Percentiles rank a stretch among this genome's conserved stretches.
phyloP scores from a whole-genome alignment of 2,113 vertebrate species.

The Capreolus pygargus region DNA sequence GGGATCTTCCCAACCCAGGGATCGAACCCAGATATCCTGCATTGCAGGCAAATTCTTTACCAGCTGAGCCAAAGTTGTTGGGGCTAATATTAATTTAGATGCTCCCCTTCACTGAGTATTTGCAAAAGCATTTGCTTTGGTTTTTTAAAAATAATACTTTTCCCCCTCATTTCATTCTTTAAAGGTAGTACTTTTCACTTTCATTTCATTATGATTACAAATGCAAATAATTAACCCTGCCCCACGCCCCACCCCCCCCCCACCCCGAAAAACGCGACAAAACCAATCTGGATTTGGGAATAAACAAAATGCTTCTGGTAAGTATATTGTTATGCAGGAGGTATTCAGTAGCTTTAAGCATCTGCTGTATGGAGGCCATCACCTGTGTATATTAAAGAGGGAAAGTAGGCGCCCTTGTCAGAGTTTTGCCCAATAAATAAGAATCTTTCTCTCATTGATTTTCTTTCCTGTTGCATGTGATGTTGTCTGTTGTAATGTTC shows the following conservation, averaged over 20 bases:
- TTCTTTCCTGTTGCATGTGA: not conserved
- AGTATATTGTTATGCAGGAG: not conserved
- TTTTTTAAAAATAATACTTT: conserved; percentile 27
- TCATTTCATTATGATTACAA: not conserved
- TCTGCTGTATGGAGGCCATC: not conserved
- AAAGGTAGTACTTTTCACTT: not conserved
- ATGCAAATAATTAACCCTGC: not conserved
- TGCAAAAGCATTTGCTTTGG: conserved; percentile 25
- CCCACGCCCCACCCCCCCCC: rapidly evolving
- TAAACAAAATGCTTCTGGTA: not conserved
- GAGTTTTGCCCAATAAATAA: not conserved
- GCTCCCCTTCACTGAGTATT: not conserved
- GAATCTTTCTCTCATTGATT: not conserved
- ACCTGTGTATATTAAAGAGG: not conserved
- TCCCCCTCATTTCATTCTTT: conserved; percentile 14
- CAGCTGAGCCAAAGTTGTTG: not conserved
- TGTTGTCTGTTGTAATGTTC: not conserved
- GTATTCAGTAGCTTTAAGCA: not conserved
- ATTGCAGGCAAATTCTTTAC: not conserved
- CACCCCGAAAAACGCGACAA: not conserved
- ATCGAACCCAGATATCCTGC: not conserved
- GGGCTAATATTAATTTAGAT: not conserved
- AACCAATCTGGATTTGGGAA: not conserved
- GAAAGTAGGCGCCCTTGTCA: not conserved
- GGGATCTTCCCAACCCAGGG: not conserved